Conservation (phyloP, 2,888 invertebrate species). For the Sepioteuthis lessoniana region DNA sequence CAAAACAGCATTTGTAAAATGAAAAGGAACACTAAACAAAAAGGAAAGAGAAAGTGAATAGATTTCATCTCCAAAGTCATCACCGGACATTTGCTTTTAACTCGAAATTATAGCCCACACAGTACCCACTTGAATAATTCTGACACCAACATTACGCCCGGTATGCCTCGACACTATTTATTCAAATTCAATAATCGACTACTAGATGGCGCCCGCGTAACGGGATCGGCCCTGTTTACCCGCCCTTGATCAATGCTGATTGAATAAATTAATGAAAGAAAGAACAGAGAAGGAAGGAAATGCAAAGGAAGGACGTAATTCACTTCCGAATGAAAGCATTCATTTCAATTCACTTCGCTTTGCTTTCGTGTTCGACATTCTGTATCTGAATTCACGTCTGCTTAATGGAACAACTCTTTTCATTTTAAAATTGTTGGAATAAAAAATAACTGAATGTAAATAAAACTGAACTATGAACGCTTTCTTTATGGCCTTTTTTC, state of each 20-base stretch:
- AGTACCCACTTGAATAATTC: not conserved
- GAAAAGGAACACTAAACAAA: not conserved
- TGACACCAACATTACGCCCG: not conserved
- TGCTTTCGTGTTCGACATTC: not conserved
- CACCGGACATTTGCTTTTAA: slow-evolving; percentile 15
- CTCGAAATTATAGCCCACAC: not conserved
- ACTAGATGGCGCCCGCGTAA: slow-evolving; percentile 21
- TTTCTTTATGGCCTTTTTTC: not conserved
- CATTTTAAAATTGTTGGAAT: not conserved
- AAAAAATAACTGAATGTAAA: not conserved
- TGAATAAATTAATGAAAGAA: not conserved
- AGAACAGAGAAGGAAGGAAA: slow-evolving; percentile 17
- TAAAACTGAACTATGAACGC: not conserved
- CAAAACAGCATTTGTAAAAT: not conserved
- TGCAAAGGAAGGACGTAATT: not conserved
- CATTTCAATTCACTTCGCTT: slow-evolving; percentile 14
- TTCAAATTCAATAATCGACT: slow-evolving; percentile 21
- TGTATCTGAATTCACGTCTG: not conserved
- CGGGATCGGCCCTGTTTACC: slow-evolving; percentile 4
- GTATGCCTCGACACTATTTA: slow-evolving; percentile 10
- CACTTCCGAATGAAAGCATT: not conserved
- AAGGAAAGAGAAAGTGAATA: not conserved
- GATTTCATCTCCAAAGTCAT: not conserved
- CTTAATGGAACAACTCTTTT: not conserved
- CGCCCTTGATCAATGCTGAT: slow-evolving; percentile 11